Evolutionary conservation across 2,113 vertebrate genomes (phyloP).

Genomic region (Odocoileus virginianus): DNA sequence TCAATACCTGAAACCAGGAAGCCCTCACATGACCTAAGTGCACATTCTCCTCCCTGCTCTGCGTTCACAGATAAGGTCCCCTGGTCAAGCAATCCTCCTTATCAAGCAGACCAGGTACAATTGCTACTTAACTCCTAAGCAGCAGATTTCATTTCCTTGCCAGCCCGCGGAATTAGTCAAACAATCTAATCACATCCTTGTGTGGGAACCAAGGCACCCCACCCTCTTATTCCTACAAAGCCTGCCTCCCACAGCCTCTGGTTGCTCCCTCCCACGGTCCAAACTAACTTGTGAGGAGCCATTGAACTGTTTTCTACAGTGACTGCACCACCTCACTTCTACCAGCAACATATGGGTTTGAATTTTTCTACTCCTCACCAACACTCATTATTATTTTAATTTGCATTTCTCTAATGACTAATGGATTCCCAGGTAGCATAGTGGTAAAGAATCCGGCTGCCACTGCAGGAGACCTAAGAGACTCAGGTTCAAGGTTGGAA

Average conservation of each 20-base stretch:
- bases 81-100: neutral
- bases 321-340: neutral
- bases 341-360: neutral
- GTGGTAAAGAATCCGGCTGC: neutral
- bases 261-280: neutral
- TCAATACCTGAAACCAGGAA: neutral
- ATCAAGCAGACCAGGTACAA: neutral
- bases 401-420: neutral
- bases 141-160: neutral
- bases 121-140: neutral
- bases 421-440: neutral
- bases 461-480: neutral
- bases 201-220: neutral
- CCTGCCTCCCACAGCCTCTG: neutral
- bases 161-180: neutral
- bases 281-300: neutral
- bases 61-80: neutral
- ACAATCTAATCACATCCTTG: neutral
- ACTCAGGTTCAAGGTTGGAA: neutral
- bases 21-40: neutral
- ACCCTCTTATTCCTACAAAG: neutral
- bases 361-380: neutral
- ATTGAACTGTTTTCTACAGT: neutral
- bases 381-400: neutral
- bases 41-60: neutral